Percentiles rank a stretch among this genome's conserved stretches.
Conservation (phyloP, 2,888 invertebrate species). For the Crematogaster levior region DNA sequence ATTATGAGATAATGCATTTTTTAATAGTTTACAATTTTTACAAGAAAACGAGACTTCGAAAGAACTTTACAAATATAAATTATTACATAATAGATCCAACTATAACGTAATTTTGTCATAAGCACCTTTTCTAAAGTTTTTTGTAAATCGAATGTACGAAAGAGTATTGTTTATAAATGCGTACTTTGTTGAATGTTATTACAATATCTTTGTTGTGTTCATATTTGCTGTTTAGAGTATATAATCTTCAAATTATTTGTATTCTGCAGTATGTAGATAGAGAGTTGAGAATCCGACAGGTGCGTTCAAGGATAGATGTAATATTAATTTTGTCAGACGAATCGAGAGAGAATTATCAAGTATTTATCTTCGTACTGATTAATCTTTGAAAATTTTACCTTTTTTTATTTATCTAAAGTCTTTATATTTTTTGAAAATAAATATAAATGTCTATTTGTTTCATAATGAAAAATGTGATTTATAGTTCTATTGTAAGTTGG, state of each 20-base stretch:
- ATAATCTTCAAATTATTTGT: conserved; percentile 65
- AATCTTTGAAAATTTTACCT: conserved; percentile 20
- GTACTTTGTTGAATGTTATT: conserved; percentile 53
- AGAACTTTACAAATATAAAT: background rate
- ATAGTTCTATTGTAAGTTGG: background rate
- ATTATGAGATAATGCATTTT: background rate
- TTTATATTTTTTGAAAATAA: background rate
- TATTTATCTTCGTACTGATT: conserved; percentile 38
- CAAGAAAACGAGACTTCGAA: background rate
- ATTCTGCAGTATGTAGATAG: too few species aligned
- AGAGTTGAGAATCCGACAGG: conserved; percentile 60
- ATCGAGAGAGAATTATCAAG: conserved; percentile 12
- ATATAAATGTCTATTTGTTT: conserved; percentile 7
- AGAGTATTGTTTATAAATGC: conserved; percentile 28
- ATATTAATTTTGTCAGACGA: conserved; percentile 7
- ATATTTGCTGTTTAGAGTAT: conserved; percentile 68
- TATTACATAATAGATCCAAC: background rate
- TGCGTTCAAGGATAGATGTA: conserved; percentile 18
- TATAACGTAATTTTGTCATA: background rate
- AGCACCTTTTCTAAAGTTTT: conserved; percentile 6
- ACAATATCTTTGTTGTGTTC: conserved; percentile 68
- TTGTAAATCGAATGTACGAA: background rate
- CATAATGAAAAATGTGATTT: background rate
- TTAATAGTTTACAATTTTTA: conserved; percentile 6
- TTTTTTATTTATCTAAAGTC: background rate